A percentile compares a stretch with the other conserved stretches of the same genome.
These are phyloP conservation scores for Tokudaia tokunoshimensis DNA, from an alignment of 2,797 vertebrate genomes.

Conservation along the genomic window DNA sequence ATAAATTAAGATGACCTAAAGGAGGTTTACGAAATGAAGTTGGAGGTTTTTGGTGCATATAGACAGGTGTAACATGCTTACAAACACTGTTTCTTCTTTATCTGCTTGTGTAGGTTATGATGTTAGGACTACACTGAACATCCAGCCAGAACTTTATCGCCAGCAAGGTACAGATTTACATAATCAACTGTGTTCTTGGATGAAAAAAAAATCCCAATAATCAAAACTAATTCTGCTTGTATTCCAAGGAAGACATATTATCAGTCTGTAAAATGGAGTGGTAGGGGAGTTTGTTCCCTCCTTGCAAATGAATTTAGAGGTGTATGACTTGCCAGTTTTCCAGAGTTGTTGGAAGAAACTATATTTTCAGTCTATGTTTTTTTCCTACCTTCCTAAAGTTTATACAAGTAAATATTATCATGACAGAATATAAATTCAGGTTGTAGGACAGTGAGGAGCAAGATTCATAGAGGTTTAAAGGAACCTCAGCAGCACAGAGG, in stretches of 20 bases:
- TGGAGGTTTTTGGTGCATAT: not conserved
- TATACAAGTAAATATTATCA: not conserved
- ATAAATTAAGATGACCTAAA: not conserved
- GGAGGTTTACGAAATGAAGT: not conserved
- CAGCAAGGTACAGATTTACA: not conserved
- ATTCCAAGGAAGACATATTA: not conserved
- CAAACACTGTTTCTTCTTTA: not conserved
- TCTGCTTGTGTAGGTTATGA: not conserved
- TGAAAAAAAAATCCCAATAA: not conserved
- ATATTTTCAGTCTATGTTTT: not conserved
- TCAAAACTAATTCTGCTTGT: not conserved
- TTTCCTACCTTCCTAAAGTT: not conserved
- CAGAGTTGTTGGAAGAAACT: not conserved
- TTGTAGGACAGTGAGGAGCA: conserved; percentile 2
- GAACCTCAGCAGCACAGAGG: not conserved
- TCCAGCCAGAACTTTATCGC: not conserved
- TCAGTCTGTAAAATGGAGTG: not conserved
- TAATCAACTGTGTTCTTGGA: not conserved
- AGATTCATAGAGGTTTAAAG: not conserved
- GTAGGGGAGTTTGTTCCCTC: not conserved
- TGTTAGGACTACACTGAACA: not conserved
- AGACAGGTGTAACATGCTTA: not conserved
- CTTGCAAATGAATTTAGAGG: not conserved
- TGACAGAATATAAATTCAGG: conserved; percentile 45
- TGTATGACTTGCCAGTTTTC: not conserved